These are phyloP conservation scores for Hippopotamyrus pictus DNA, from an alignment of 2,797 vertebrate genomes.

Conservation along the genomic window DNA sequence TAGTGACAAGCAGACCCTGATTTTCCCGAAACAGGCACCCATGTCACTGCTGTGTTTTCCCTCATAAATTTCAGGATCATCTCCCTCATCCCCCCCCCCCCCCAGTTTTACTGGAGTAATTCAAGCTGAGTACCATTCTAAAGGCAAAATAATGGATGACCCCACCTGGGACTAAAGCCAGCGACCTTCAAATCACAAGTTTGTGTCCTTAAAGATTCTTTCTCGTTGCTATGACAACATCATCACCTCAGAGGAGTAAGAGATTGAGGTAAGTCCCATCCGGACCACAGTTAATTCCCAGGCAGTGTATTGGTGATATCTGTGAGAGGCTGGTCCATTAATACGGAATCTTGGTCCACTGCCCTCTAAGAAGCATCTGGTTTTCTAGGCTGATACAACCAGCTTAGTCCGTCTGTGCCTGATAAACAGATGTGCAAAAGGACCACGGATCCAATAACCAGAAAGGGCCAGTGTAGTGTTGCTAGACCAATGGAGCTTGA, in stretches of 20 bases:
- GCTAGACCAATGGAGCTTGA: background rate
- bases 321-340: background rate
- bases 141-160: background rate
- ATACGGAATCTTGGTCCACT: background rate
- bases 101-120: background rate
- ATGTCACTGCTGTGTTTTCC: background rate
- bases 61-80: background rate
- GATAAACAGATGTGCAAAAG: background rate
- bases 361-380: background rate
- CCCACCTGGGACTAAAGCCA: background rate
- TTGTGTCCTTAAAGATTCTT: background rate
- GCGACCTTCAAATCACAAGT: background rate
- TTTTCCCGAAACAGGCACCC: background rate
- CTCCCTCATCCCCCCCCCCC: background rate
- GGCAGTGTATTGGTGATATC: background rate
- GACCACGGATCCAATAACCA: background rate
- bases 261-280: background rate
- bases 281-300: background rate
- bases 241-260: background rate
- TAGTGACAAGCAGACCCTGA: background rate
- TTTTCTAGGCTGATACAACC: background rate
- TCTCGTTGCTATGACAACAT: background rate
- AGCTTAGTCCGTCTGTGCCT: background rate
- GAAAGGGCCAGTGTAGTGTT: background rate
- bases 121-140: background rate